Base-by-base conservation (phyloP, 2,888 invertebrate genomes). In the Agriopis leucophaearia region DNA sequence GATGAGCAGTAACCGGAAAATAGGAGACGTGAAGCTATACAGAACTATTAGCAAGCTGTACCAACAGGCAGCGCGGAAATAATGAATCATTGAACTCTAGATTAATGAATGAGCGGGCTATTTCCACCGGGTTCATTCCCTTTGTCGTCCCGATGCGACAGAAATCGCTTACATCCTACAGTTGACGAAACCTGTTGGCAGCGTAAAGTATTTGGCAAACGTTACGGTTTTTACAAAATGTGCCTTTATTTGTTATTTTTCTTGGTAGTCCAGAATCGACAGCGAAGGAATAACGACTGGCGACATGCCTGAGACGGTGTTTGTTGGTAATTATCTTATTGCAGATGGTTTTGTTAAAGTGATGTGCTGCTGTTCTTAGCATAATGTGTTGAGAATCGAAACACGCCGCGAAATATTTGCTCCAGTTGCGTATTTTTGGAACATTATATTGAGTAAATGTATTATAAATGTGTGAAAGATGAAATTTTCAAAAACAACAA, bases 151-250 rank as follows among this genome's bases (percentile, higher is more conserved):
- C 70, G 74, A 75, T 75, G 74, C 50, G 64, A 38, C 36, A 74
- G 74, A 73, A 80, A 79, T 74, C 81, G 76, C 79, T 79, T 78
- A 79, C 84, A 63, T 57, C 45, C 78, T 78, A 80, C 84, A 74
- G 77, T 75, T 81, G 84, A 84, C 74, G 77, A 80, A 78, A 77
- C 76, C 75, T 78, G 84, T 89, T 88, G 88, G 90, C 88, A 88
- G 88, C 81, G 76, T 77, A 78, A 84, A 80, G 78, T 81, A 85
- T 88, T 92, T 92, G 91, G 92, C 92, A 91, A 85, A 82, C 80
- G 79, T 81, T 10, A 78, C 78, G 79, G n/a, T n/a, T 80, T 79
- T 81, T 71, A 73, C 70, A 82, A 77, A 76, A 87, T 85, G 85
- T 88, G 85, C 68, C 79, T 87, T 78, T 88, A 86, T 81, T 76